These are phyloP conservation scores for Casuarius casuarius DNA, from an alignment of 2,113 vertebrate species.

Conservation along the genomic window DNA sequence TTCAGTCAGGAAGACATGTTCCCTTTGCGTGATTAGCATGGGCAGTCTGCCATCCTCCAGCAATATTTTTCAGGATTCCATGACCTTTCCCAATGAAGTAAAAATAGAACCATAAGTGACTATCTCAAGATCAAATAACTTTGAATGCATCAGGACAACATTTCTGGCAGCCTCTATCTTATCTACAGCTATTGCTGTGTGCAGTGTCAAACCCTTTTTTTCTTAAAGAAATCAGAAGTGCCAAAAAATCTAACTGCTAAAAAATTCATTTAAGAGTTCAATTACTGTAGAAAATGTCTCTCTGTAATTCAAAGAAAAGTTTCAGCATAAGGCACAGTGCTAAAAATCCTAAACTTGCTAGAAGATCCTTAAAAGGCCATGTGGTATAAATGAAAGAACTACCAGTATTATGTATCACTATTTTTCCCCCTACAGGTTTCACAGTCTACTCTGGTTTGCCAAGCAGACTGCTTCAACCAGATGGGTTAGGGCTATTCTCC, in stretches of 20 bases:
- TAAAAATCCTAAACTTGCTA: neutral
- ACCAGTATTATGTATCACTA: neutral
- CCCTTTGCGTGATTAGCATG: neutral
- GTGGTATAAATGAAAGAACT: neutral
- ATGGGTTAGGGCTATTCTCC: neutral
- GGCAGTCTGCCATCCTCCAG: neutral
- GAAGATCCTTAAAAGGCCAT: neutral
- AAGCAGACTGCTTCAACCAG: neutral
- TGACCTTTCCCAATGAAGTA: slow-evolving; percentile 44
- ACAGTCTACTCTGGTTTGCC: neutral
- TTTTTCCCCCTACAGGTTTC: neutral
- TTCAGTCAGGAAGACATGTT: neutral
- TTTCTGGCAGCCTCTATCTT: neutral
- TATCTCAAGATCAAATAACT: slow-evolving; percentile 43
- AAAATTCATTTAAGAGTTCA: neutral
- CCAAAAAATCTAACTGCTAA: neutral
- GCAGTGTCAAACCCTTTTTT: neutral
- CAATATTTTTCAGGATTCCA: slow-evolving; percentile 28
- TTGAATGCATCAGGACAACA: neutral
- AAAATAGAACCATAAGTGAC: slow-evolving; percentile 35
- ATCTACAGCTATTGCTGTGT: neutral
- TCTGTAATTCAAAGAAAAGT: neutral
- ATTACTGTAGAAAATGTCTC: neutral
- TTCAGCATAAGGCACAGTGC: neutral
- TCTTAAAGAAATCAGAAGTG: neutral